These are phyloP conservation scores for Isichthys henryi DNA, from an alignment of 2,113 vertebrate species.

Conservation along the genomic window DNA sequence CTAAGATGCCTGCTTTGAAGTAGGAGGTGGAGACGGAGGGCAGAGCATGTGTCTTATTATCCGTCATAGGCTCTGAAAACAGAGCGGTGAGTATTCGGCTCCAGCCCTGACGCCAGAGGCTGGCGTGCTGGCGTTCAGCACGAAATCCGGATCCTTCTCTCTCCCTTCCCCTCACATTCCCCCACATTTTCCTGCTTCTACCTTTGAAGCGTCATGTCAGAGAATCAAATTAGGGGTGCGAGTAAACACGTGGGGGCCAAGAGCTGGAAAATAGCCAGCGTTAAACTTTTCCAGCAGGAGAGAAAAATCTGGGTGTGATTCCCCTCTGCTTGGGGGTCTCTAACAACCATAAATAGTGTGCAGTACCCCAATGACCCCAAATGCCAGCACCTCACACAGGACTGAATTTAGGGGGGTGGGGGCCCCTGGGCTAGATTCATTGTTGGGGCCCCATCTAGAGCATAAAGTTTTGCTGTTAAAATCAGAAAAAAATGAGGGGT, in stretches of 20 bases:
- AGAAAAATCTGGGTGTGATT: neutral
- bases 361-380: neutral
- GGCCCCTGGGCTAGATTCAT: neutral
- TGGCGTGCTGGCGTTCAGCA: slow-evolving; percentile 40
- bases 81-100: slow-evolving; percentile 25
- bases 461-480: neutral
- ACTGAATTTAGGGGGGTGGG: neutral
- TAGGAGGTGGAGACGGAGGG: neutral
- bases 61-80: slow-evolving; percentile 24
- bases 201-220: neutral
- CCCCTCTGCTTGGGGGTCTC: neutral
- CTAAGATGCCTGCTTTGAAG: neutral
- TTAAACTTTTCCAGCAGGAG: neutral
- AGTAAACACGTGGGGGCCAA: neutral
- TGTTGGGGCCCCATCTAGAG: neutral
- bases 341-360: neutral
- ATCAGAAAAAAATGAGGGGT: neutral
- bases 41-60: slow-evolving; percentile 3
- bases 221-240: neutral
- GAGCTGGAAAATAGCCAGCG: neutral
- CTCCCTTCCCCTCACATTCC: neutral
- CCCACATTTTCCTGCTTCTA: neutral
- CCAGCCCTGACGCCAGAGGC: slow-evolving; percentile 49
- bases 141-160: slow-evolving; percentile 1
- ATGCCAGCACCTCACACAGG: neutral